phyloP scores from a whole-genome alignment of 2,888 invertebrate genomes.

The Cheilosia variabilis region DNA sequence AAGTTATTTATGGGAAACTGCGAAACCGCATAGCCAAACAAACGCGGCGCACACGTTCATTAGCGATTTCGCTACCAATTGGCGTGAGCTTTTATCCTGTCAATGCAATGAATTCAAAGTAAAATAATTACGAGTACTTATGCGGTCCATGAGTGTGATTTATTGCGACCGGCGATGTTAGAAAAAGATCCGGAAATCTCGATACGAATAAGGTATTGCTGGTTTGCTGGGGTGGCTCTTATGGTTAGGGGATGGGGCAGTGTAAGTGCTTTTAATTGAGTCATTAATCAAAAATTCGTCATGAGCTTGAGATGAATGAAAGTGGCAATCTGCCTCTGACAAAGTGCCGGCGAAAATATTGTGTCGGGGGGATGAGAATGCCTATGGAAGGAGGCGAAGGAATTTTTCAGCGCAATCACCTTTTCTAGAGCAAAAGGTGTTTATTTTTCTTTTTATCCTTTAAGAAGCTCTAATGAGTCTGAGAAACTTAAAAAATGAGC shows the following conservation, averaged over 20 bases:
- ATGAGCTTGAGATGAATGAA: background rate
- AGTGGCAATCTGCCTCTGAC: no score
- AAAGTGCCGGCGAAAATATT: no score
- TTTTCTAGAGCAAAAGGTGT: no score
- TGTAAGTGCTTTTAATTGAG: constrained; percentile 14
- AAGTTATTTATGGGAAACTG: constrained; percentile 12
- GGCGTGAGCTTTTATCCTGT: constrained; percentile 39
- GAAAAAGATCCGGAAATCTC: background rate
- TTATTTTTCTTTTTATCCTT: no score
- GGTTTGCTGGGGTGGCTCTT: background rate
- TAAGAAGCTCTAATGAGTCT: no score
- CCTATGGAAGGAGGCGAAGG: no score
- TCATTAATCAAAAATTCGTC: constrained; percentile 60
- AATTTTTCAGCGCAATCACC: no score
- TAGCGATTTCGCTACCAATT: constrained; percentile 14
- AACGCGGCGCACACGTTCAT: background rate
- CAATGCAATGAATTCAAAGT: constrained; percentile 37
- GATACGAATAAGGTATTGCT: background rate
- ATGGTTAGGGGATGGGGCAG: background rate
- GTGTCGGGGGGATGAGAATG: no score
- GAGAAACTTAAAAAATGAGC: no score
- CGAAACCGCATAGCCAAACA: background rate
- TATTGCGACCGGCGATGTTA: constrained; percentile 13
- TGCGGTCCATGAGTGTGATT: constrained; percentile 30
- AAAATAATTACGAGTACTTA: constrained; percentile 31